Percentiles rank a stretch among this genome's conserved stretches.
phyloP scores from a whole-genome alignment of 2,888 invertebrate genomes.

The Brassicogethes aeneus region DNA sequence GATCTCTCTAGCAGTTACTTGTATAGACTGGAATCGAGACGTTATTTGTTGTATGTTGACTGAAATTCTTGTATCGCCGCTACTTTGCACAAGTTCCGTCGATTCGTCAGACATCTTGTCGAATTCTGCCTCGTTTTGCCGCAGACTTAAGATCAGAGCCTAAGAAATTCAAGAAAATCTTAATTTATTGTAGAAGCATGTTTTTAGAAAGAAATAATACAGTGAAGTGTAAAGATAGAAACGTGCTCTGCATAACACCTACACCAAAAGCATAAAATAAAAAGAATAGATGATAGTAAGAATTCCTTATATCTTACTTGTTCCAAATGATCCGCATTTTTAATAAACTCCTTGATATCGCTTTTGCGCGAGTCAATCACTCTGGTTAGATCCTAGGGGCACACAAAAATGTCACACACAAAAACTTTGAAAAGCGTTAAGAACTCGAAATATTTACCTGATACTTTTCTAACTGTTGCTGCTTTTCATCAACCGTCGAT shows the following conservation, averaged over 20 bases:
- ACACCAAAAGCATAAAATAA: not conserved
- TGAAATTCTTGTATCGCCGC: slow-evolving; percentile 78
- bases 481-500: slow-evolving; percentile 81
- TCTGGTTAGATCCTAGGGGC: slow-evolving; percentile 66
- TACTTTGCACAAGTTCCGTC: slow-evolving; percentile 74
- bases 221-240: not conserved
- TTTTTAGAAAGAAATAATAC: not conserved
- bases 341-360: slow-evolving; percentile 64
- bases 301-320: slow-evolving; percentile 57
- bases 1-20: slow-evolving; percentile 80
- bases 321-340: slow-evolving; percentile 70
- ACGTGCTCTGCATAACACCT: not conserved
- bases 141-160: slow-evolving; percentile 67
- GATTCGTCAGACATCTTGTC: slow-evolving; percentile 81
- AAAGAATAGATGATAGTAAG: not conserved
- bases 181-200: slow-evolving; percentile 11
- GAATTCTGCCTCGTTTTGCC: slow-evolving; percentile 77
- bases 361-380: slow-evolving; percentile 61
- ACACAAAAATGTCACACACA: slow-evolving; percentile 1
- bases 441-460: slow-evolving; percentile 52
- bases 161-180: no score
- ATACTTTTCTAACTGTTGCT: slow-evolving; percentile 82
- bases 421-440: not conserved
- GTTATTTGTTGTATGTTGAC: slow-evolving; percentile 84
- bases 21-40: slow-evolving; percentile 82